Percentiles rank a stretch among this genome's conserved stretches.
Conservation (phyloP, 2,113 vertebrate species). For the Odontesthes bonariensis region DNA sequence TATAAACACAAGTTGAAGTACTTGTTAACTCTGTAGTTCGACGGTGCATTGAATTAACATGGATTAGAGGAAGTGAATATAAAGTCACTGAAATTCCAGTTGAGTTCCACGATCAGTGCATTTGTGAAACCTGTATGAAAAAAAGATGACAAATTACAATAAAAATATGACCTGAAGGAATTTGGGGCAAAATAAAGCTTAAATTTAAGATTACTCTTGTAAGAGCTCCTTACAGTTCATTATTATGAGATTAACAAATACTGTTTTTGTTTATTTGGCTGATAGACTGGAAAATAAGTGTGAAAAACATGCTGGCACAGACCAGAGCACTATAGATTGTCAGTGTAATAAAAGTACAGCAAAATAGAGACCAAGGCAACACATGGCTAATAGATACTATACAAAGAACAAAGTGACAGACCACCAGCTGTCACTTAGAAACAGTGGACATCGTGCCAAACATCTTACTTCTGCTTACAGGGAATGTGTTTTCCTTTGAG, state of each 20-base stretch:
- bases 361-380: slow-evolving; percentile 37
- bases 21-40: slow-evolving; percentile 26
- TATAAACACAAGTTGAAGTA: slow-evolving; percentile 58
- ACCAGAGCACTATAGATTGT: slow-evolving; percentile 1
- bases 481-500: slow-evolving; percentile 68
- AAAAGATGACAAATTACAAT: slow-evolving; percentile 16
- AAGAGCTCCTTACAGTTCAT: slow-evolving; percentile 5
- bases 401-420: slow-evolving; percentile 60
- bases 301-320: slow-evolving; percentile 29
- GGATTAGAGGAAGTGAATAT: slow-evolving; percentile 15
- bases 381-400: slow-evolving; percentile 39
- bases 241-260: slow-evolving; percentile 7
- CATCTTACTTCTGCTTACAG: slow-evolving; percentile 64
- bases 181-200: slow-evolving; percentile 10
- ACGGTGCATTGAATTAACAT: slow-evolving; percentile 37
- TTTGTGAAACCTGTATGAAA: slow-evolving; percentile 5
- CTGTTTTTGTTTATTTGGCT: slow-evolving; percentile 6
- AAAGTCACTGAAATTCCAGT: slow-evolving; percentile 10
- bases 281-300: slow-evolving; percentile 8
- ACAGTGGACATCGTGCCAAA: slow-evolving; percentile 69
- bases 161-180: background rate
- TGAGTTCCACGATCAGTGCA: slow-evolving; percentile 2
- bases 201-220: slow-evolving; percentile 18
- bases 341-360: slow-evolving; percentile 10
- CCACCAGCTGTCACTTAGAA: slow-evolving; percentile 53